Evolutionary conservation across 2,888 invertebrate species (phyloP).

Genomic region (Troides oblongomaculatus): DNA sequence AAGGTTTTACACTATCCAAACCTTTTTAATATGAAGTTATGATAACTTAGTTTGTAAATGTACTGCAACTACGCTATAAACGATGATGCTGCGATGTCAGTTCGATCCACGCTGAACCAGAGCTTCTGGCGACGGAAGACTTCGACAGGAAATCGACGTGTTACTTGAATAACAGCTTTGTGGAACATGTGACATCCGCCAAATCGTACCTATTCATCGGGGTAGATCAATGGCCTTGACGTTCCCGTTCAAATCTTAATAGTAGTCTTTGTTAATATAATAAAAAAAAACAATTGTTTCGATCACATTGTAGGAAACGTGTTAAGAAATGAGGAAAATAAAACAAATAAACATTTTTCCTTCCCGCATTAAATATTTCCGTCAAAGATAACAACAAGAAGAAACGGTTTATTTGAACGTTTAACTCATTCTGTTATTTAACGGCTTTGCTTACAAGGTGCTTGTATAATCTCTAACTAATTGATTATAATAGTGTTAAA

Average conservation of each 20-base stretch:
- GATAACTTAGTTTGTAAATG: too few species aligned
- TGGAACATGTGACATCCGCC: too few species aligned
- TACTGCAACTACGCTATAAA: too few species aligned
- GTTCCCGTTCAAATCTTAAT: neutral
- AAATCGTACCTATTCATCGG: too few species aligned
- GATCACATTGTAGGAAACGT: neutral
- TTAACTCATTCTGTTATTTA: neutral
- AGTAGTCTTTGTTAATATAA: neutral
- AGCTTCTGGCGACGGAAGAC: too few species aligned
- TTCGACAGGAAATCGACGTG: too few species aligned
- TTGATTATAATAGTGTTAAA: constrained; percentile 18
- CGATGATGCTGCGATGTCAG: too few species aligned
- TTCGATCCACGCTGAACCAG: too few species aligned
- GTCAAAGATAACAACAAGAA: neutral
- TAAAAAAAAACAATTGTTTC: neutral
- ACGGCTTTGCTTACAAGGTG: neutral
- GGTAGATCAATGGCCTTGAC: neutral
- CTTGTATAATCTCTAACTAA: constrained; percentile 5
- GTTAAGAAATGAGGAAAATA: neutral
- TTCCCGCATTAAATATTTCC: neutral
- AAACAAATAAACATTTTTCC: neutral
- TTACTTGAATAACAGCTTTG: too few species aligned
- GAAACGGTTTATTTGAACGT: neutral
- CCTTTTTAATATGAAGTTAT: too few species aligned
- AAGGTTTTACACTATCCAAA: too few species aligned